Evolutionary conservation across 2,797 vertebrate species (phyloP).

Genomic region (Leuciscus waleckii): DNA sequence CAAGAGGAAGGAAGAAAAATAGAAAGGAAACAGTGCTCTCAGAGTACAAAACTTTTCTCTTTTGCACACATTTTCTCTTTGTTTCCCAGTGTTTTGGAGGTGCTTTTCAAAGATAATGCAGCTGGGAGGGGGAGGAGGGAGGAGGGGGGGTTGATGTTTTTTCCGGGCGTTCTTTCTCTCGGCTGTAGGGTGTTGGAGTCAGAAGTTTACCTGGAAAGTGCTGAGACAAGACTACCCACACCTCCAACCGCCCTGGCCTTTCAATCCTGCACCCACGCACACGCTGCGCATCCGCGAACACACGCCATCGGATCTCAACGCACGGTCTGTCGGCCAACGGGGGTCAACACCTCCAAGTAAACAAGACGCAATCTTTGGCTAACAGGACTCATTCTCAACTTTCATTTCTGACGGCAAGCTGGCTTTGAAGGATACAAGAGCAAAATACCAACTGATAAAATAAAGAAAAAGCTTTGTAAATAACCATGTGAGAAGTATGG

Average conservation of each 20-base stretch:
- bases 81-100: constrained; percentile 32
- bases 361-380: constrained; percentile 49
- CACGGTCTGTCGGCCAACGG: constrained; percentile 43
- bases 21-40: constrained; percentile 34
- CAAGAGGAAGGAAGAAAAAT: constrained; percentile 47
- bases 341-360: constrained; percentile 55
- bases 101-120: constrained; percentile 27
- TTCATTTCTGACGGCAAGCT: constrained; percentile 44
- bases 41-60: constrained; percentile 39
- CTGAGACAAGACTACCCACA: constrained; percentile 54
- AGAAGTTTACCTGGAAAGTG: constrained; percentile 53
- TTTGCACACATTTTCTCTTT: constrained; percentile 17
- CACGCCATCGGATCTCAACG: constrained; percentile 16
- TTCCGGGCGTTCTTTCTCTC: constrained; percentile 21
- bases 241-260: constrained; percentile 47
- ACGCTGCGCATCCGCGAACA: constrained; percentile 16
- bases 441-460: constrained; percentile 43
- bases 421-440: constrained; percentile 20
- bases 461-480: constrained; percentile 21
- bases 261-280: constrained; percentile 36
- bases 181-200: constrained; percentile 43
- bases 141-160: constrained; percentile 2
- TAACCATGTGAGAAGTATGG: constrained; percentile 1
- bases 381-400: constrained; percentile 43
- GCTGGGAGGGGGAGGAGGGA: background rate